Evolutionary conservation across 2,113 vertebrate species (phyloP).

Genomic region (Haplochromis vanheusdeni): DNA sequence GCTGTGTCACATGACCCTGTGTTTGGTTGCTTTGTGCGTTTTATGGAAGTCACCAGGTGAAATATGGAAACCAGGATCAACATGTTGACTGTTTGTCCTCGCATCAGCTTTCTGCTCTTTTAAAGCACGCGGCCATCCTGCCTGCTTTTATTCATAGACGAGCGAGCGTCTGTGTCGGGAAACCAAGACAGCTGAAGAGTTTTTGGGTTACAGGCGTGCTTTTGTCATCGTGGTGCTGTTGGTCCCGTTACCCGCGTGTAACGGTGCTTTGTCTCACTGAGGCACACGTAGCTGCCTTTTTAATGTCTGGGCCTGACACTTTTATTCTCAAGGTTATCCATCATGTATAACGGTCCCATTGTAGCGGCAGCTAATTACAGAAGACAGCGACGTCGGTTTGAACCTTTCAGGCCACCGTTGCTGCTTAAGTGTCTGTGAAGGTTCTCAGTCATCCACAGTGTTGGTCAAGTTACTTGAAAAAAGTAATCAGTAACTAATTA

Average conservation of each 20-base stretch:
- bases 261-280: not conserved
- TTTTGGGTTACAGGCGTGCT: not conserved
- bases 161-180: conserved; percentile 29
- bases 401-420: not conserved
- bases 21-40: conserved; percentile 11
- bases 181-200: conserved; percentile 2
- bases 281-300: not conserved
- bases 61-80: conserved; percentile 49
- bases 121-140: not conserved
- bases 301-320: not conserved
- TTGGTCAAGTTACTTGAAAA: too few species aligned
- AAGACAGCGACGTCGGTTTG: not conserved
- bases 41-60: conserved; percentile 19
- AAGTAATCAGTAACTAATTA: too few species aligned
- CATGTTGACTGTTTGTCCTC: conserved; percentile 30
- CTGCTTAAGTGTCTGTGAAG: not conserved
- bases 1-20: not conserved
- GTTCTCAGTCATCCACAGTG: too few species aligned
- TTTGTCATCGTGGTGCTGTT: not conserved
- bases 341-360: not conserved
- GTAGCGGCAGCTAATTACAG: not conserved
- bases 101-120: conserved; percentile 8
- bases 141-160: not conserved
- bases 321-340: conserved; percentile 6
- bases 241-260: not conserved